Evolutionary conservation across 2,113 vertebrate species (phyloP), one percentile per base, ranked within the genome.

Genomic region (Halcyon senegalensis): DNA sequence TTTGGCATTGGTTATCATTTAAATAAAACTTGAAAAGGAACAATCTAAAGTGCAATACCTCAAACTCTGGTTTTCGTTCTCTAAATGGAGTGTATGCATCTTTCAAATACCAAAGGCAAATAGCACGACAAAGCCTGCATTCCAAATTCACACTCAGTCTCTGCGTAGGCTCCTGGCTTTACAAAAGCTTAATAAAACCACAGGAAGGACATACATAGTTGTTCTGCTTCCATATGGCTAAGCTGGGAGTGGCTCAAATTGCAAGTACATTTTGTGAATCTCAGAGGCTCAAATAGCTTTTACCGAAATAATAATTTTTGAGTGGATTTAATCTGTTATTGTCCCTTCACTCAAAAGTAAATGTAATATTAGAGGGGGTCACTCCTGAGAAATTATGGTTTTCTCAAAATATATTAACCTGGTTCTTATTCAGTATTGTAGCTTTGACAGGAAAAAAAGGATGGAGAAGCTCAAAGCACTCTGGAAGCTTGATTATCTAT

Each of bases 321-420:
- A 31, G 5, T 58, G 13, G 41, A 84, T 84, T 92, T 66, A 4
- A 50, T 53, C 23, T 72, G 14, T 43, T 84, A 39, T 25, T 81
- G 23, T 51, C 23, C 30, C 25, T 73, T 86, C 35, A 75, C 5
- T 74, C 25, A 83, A 86, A 76, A 86, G 9, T 24, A 84, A 50
- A 25, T 9, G 39, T 1, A 53, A 3, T 2, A 4, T 62, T 80
- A 66, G 25, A 50, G 5, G 6, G 11, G 4, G 4, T 28, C 0
- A 0, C 16, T 84, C 80, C 13, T 89, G 43, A 87, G 14, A n/a
- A 84, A 63, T 64, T 35, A 39, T 13, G 7, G 11, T 62, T 86
- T 80, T 80, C 10, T 72, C 10, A 73, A 72, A 94, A 51, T 58
- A 27, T 19, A 48, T 74, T 46, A 33, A 67, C 60, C 33, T 62